Conservation (phyloP, 2,113 vertebrate genomes). For the Hydropotes inermis region DNA sequence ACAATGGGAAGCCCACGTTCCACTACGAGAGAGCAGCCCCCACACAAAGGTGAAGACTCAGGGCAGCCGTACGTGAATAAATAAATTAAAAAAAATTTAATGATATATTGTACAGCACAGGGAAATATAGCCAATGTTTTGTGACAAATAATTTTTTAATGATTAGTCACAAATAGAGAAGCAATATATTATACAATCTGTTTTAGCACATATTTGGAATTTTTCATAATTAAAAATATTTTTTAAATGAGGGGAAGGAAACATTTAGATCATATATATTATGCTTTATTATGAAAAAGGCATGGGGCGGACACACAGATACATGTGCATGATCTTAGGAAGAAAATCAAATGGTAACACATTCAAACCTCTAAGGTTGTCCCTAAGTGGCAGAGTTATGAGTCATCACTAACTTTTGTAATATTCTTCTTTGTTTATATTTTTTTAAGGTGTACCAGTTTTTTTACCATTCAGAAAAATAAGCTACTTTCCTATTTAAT, state of each 20-base stretch:
- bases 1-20: accelerated
- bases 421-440: not conserved
- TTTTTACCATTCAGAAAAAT: not conserved
- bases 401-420: not conserved
- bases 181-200: not conserved
- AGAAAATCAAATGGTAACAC: not conserved
- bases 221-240: not conserved
- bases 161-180: not conserved
- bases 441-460: not conserved
- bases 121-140: not conserved
- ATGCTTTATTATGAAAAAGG: not conserved
- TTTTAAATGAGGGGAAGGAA: not conserved
- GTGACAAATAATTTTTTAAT: not conserved
- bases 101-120: not conserved
- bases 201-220: not conserved
- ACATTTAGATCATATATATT: not conserved
- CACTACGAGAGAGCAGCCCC: not conserved
- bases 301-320: not conserved
- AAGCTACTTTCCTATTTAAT: not conserved
- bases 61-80: not conserved
- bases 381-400: not conserved
- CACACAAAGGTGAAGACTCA: not conserved
- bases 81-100: not conserved
- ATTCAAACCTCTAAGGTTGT: not conserved
- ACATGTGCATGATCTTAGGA: too few species aligned